phyloP scores from a whole-genome alignment of 2,888 invertebrate species.

The Eustalomyia histrio region DNA sequence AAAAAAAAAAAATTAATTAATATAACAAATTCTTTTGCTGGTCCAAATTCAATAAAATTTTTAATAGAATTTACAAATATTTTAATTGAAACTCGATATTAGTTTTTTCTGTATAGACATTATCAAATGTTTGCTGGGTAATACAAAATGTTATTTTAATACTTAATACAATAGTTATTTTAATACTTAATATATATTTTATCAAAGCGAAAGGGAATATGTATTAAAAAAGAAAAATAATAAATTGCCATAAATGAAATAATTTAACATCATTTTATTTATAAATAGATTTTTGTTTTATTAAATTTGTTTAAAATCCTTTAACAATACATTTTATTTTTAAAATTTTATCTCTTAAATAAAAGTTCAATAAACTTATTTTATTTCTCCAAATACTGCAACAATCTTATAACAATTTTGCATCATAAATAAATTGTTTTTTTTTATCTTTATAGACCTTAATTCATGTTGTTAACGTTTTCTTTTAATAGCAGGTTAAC shows the following conservation, averaged over 20 bases:
- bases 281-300: background rate
- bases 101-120: no score
- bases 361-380: conserved; percentile 21
- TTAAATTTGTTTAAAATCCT: background rate
- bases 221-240: background rate
- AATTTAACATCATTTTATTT: no score
- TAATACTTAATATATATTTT: background rate
- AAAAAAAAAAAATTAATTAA: no score
- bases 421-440: background rate
- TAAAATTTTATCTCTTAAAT: background rate
- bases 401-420: background rate
- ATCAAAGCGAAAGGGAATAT: conserved; percentile 49
- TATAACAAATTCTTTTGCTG: no score
- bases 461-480: conserved; percentile 3
- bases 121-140: background rate
- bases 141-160: background rate
- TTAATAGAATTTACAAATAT: no score
- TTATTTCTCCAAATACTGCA: background rate
- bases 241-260: background rate
- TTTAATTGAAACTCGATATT: no score
- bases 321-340: background rate
- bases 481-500: conserved; percentile 20
- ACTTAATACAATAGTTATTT: background rate
- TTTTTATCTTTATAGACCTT: conserved; percentile 28
- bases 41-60: no score